phyloP scores from a whole-genome alignment of 2,888 invertebrate species.

The Heliconius sara region DNA sequence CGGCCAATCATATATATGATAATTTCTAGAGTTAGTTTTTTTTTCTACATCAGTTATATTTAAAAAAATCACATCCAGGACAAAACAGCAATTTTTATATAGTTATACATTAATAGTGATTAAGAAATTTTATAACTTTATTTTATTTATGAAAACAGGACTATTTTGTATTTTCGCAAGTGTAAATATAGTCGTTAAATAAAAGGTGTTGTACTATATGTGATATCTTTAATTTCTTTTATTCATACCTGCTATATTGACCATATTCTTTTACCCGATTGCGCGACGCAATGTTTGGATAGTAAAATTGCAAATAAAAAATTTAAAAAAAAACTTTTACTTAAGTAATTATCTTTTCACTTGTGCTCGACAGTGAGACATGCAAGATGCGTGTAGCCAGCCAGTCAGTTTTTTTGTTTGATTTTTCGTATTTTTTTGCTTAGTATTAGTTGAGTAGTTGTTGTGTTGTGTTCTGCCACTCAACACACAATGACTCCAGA shows the following conservation, averaged over 20 bases:
- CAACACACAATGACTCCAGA: no score
- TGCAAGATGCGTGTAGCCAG: no score
- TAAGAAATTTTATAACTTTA: conserved; percentile 35
- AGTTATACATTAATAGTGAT: conserved; percentile 27
- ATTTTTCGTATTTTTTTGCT: no score
- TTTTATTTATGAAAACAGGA: conserved; percentile 38
- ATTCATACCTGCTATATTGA: neutral
- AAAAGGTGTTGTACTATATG: conserved; percentile 31
- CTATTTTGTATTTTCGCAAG: conserved; percentile 34
- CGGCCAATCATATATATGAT: conserved; percentile 10
- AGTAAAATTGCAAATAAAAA: no score
- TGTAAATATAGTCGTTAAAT: conserved; percentile 44
- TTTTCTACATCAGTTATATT: neutral
- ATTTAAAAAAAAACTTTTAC: no score
- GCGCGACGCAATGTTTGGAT: no score
- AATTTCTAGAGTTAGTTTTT: neutral
- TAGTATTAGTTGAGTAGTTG: no score
- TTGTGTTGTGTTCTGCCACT: no score
- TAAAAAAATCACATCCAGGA: neutral
- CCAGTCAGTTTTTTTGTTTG: no score
- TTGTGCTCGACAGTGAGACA: no score
- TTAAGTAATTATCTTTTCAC: no score
- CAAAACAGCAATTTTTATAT: conserved; percentile 20
- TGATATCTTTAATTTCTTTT: conserved; percentile 22
- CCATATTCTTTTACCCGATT: neutral